Percentiles rank a stretch among this genome's conserved stretches.
Evolutionary conservation across 2,888 invertebrate genomes (phyloP).

Genomic region (Druceiella hillmani): DNA sequence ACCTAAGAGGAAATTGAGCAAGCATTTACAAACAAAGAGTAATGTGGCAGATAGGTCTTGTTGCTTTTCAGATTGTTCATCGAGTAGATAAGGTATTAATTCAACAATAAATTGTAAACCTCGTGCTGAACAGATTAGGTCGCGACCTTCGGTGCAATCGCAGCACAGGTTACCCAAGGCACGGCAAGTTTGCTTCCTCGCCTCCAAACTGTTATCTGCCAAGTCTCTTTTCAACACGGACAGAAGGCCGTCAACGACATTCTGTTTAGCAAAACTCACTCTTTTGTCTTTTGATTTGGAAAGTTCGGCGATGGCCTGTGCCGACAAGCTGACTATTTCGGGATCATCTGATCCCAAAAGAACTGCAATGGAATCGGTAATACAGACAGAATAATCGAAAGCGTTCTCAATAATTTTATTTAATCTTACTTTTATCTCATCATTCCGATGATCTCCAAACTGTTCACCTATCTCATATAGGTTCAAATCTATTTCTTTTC

Average conservation of each 20-base stretch:
- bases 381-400: constrained; percentile 43
- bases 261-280: constrained; percentile 59
- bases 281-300: constrained; percentile 74
- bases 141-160: constrained; percentile 69
- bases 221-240: constrained; percentile 41
- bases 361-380: constrained; percentile 39
- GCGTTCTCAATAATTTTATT: constrained; percentile 41
- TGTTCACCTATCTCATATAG: no score
- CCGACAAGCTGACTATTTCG: constrained; percentile 51
- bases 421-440: constrained; percentile 43
- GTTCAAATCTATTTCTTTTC: no score
- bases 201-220: constrained; percentile 40
- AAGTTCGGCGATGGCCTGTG: constrained; percentile 75
- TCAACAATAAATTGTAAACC: constrained; percentile 25
- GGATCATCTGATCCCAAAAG: constrained; percentile 41
- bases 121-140: constrained; percentile 41
- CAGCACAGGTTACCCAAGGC: constrained; percentile 87
- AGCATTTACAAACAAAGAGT: constrained; percentile 65
- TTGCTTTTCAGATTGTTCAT: no score
- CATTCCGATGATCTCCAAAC: no score
- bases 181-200: constrained; percentile 70
- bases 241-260: constrained; percentile 55
- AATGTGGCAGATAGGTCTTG: constrained; percentile 44
- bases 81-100: constrained; percentile 13
- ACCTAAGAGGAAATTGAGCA: constrained; percentile 75